phyloP scores from a whole-genome alignment of 1,140 invertebrate genomes.

The Heliothis virescens region DNA sequence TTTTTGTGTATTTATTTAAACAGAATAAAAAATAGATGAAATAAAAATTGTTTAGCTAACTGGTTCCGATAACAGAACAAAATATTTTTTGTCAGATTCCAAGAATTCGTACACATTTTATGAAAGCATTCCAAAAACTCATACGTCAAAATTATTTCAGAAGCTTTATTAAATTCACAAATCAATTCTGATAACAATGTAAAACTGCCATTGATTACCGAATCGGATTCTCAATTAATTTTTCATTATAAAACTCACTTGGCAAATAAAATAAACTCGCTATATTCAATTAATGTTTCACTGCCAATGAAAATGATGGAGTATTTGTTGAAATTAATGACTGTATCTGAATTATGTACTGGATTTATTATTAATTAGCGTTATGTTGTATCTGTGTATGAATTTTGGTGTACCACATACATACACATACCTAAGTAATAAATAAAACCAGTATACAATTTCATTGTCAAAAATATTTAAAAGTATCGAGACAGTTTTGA shows the following conservation, averaged over 20 bases:
- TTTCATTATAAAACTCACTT: constrained; percentile 10
- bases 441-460: no score
- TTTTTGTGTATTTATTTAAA: neutral
- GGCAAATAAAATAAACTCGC: neutral
- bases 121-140: neutral
- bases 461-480: no score
- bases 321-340: constrained; percentile 10
- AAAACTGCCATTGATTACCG: neutral
- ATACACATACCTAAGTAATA: no score
- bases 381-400: neutral
- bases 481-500: no score
- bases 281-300: neutral
- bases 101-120: no score
- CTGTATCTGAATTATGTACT: neutral
- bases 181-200: neutral
- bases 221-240: constrained; percentile 16
- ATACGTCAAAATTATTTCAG: neutral
- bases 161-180: neutral
- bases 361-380: neutral
- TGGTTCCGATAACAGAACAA: no score
- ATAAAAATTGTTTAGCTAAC: no score
- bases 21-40: no score
- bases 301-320: neutral
- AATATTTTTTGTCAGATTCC: constrained; percentile 22
- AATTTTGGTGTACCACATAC: neutral